Evolutionary conservation across 2,888 invertebrate species (phyloP), one percentile per base, ranked within the genome.

Genomic region (Pyrochroa serraticornis): DNA sequence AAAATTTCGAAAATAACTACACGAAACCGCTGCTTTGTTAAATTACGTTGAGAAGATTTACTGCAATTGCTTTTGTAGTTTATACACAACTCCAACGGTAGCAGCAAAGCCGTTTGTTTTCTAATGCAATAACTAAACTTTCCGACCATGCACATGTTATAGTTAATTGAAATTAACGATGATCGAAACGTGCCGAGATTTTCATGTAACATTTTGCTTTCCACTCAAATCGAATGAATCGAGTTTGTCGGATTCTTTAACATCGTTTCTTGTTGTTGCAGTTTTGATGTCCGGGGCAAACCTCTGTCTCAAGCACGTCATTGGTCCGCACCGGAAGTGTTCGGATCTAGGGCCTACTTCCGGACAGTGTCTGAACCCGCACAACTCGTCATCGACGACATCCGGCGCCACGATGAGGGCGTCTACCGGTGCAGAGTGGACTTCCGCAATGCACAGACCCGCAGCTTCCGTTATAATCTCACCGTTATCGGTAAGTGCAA

Each of bases 351-450:
- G 69, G 93, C 94, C 64, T 90, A 90, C 83, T 93, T 94, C 82
- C 84, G 87, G 74, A 87, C 91, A 52, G 83, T 88, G 55, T 88
- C 90, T 50, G 85, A 90, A 67, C 92, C 93, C 64, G 92, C 93
- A 60, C 87, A 90, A 64, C 85, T 94, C 72, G 88, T 90, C 76
- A 85, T 90, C 69, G 87, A 89, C 77, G 91, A 93, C 82, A 90
- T 94, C 73, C 89, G 91, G 80, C 85, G 93, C 42, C 88, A 89
- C 75, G 95, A 95, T 80, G 93, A 94, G 78, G 93, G 93, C 72
- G 87, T 92, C 69, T 95, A 94, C 83, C 85, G 94, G 63, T 95
- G 95, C 80, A 83, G 94, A 63, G 91, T 94, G 67, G 94, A 95
- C 84, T 95, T 93, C 83, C 85, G 91, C 64, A 92, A 92, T 79